Base-by-base conservation (phyloP, 2,888 invertebrate species). In the Pegoplata infirma region DNA sequence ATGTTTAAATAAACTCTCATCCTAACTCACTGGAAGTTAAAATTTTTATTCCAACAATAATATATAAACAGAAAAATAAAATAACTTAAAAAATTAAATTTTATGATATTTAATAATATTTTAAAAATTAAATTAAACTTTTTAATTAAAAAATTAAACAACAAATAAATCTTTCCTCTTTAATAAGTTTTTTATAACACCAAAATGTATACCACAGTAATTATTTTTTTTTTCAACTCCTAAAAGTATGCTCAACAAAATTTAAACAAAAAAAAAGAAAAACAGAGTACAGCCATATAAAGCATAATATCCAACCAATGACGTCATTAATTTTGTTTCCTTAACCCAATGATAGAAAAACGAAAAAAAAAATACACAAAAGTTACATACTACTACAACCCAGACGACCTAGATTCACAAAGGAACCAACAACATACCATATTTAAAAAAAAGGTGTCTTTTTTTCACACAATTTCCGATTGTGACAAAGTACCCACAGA, bases 401-500 rank as follows among this genome's bases (percentile, higher is more conserved):
- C 46, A 17, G 47, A 61, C 78, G 78, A 78, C 78, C 78, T 69
- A 78, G 64, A 66, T 78, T 74, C 17, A 58, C 7, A 49, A 16
- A 19, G 5, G 14, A 49, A 23, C 21, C 61, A 14, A 69, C 19
- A 8, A 12, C 53, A 40, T 3, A n/a, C 12, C 53, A 40, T 3
- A n/a, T n/a, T 5, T n/a, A 40, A 40, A n/a, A n/a, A 40, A 40
- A 40, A n/a, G 12, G 0, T 12, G 6, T 23, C 1, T 12, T 32
- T 40, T 21, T 25, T 17, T 25, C 28, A 21, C 8, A 36, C 14
- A 28, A 21, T 51, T 21, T 21, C 14, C 16, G 23, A 14, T 23
- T 46, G 56, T 10, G 28, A 17, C 17, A 67, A 56, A 46, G 32
- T 55, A 32, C 2, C 46, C 19, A 46, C 56, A 56, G 14, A 67